Evolutionary conservation across 1,140 invertebrate genomes (phyloP), one percentile per base, ranked within the genome.

Genomic region (Drosophila funebris): DNA sequence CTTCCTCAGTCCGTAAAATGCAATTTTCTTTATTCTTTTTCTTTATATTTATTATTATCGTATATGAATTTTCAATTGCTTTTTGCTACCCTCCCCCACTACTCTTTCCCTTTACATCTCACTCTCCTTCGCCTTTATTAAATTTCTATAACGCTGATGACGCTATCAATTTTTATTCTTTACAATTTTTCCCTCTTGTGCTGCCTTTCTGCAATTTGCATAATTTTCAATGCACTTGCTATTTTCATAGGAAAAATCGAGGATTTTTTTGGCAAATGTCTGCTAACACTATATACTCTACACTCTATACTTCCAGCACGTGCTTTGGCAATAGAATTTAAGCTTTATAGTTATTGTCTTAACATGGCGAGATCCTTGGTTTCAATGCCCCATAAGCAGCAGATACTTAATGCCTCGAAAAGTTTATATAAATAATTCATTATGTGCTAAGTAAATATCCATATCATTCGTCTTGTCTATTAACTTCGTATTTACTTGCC

Each of bases 151-250:
- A 71, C 44, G 72, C 62, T 72, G 62, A 73, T 70, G 58, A 61
- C 22, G 52, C 43, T 50, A 53, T 75, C 44, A 50, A 43, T 39
- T 52, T 75, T 66, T 74, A 50, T 60, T 58, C 52, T 54, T 14
- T 7, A 39, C 20, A 39, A 29, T 73, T 41, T 50, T 41, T 48
- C n/a, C 50, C 18, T 44, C 33, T 50, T 31, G 22, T 37, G 57
- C 60, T 63, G 29, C 41, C 18, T 29, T 39, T 29, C n/a, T 74
- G 24, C 64, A 66, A 81, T 87, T 85, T 85, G 82, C 81, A 84
- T 84, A 84, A 84, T 84, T 77, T 85, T 85, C 77, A 85, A 85
- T 80, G 81, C 70, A 67, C 58, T 44, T 39, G 62, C 72, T 78
- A 83, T 72, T 76, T 78, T 72, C 60, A 77, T 67, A 69, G 48